Conservation (phyloP, 2,797 vertebrate species). For the Aphelocoma californica region DNA sequence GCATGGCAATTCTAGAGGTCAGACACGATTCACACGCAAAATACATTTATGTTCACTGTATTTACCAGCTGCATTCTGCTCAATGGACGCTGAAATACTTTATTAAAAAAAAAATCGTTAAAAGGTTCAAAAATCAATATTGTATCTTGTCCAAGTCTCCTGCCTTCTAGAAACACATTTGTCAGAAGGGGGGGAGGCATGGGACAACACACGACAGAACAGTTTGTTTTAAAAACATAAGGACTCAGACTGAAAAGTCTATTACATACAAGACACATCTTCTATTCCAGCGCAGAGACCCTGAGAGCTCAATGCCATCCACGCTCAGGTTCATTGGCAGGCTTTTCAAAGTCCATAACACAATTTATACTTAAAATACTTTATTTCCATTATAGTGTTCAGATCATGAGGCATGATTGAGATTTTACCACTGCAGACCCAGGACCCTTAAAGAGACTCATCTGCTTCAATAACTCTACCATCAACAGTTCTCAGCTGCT, state of each 20-base stretch:
- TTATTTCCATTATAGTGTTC: constrained; percentile 10
- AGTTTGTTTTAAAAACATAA: background rate
- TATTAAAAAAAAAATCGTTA: background rate
- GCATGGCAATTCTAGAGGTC: background rate
- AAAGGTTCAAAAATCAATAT: background rate
- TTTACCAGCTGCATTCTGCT: background rate
- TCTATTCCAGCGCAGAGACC: background rate
- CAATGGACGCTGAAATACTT: background rate
- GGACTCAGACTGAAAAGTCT: background rate
- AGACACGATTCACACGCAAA: background rate
- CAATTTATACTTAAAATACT: constrained; percentile 18
- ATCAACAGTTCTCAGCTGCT: background rate
- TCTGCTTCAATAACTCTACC: background rate
- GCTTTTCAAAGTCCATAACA: background rate
- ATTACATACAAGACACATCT: background rate
- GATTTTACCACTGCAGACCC: background rate
- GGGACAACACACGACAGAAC: background rate
- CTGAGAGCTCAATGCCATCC: background rate
- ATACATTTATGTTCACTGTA: background rate
- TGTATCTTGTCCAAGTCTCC: background rate
- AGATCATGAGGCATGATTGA: background rate
- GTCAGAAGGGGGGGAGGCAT: background rate
- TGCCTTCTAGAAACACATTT: background rate
- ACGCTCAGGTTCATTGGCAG: background rate
- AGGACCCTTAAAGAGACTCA: background rate